Conservation (phyloP, 2,888 invertebrate genomes). For the Pristionchus japonicus region DNA sequence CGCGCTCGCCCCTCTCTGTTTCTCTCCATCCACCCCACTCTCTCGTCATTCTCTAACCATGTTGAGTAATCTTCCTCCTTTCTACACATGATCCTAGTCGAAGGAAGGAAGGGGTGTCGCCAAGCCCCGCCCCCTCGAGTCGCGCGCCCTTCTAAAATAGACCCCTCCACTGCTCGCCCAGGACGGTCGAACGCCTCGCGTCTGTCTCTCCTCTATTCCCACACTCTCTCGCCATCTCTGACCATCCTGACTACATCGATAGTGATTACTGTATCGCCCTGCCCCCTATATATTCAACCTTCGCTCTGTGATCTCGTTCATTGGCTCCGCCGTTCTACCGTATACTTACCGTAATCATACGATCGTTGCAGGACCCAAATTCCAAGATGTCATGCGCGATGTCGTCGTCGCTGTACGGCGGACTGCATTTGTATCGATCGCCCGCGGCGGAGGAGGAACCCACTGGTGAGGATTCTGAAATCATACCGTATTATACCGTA, state of each 20-base stretch:
- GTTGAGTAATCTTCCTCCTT: not conserved
- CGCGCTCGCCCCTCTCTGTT: not conserved
- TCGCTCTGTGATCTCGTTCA: not conserved
- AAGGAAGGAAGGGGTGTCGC: not conserved
- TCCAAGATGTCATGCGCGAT: not conserved
- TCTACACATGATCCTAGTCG: not conserved
- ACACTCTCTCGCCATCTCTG: not conserved
- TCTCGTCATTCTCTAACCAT: not conserved
- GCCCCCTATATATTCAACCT: not conserved
- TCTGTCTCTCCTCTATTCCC: not conserved
- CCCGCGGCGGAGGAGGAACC: not conserved
- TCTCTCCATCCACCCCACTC: not conserved
- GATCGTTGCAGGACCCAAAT: constrained; percentile 15
- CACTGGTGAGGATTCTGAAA: not conserved
- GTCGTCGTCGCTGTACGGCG: constrained; percentile 35
- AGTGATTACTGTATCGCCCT: not conserved
- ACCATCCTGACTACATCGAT: not conserved
- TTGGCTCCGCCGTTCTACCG: not conserved
- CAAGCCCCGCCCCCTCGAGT: not conserved
- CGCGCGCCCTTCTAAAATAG: constrained; percentile 14
- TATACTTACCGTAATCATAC: not conserved
- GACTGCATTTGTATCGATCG: constrained; percentile 4
- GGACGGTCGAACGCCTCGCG: not conserved
- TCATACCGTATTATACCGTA: not conserved
- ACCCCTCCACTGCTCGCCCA: not conserved